Percentiles rank a stretch among this genome's conserved stretches.
Evolutionary conservation across 2,797 vertebrate genomes (phyloP).

Genomic region (Aldrovandia affinis): DNA sequence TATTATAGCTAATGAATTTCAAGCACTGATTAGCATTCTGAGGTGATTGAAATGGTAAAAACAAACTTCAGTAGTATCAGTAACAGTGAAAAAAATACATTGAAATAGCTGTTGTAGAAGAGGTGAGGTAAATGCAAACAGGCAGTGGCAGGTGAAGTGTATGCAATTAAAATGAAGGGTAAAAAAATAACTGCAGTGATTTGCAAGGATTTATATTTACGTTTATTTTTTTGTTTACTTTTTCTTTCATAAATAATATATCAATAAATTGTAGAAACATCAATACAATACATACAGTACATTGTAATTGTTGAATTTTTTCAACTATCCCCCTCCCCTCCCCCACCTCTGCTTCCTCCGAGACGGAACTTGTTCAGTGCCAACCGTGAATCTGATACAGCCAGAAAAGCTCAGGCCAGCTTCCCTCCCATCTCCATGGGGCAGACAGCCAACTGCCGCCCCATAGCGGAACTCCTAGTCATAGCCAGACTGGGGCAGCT

Average conservation of each 20-base stretch:
- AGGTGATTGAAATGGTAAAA: not conserved
- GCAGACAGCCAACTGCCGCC: no score
- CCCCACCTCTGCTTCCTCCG: no score
- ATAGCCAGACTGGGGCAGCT: no score
- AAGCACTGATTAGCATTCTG: not conserved
- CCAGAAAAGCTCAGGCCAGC: no score
- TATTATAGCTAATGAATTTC: not conserved
- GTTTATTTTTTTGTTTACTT: conserved; percentile 42
- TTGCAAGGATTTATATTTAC: conserved; percentile 22
- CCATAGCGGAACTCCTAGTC: no score
- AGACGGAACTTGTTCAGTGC: no score
- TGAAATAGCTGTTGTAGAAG: not conserved
- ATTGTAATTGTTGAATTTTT: no score
- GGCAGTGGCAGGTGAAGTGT: conserved; percentile 10
- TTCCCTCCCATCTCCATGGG: no score
- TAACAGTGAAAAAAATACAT: not conserved
- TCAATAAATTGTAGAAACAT: no score
- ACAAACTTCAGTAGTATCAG: not conserved
- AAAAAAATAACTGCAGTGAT: conserved; percentile 14
- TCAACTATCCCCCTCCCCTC: no score
- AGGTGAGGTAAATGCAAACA: conserved; percentile 17
- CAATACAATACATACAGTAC: no score
- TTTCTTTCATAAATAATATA: not conserved
- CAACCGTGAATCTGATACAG: no score
- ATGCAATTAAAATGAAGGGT: not conserved